Percentiles rank a stretch among this genome's conserved stretches.
phyloP scores from a whole-genome alignment of 2,888 invertebrate genomes.

The Terebella lapidaria region DNA sequence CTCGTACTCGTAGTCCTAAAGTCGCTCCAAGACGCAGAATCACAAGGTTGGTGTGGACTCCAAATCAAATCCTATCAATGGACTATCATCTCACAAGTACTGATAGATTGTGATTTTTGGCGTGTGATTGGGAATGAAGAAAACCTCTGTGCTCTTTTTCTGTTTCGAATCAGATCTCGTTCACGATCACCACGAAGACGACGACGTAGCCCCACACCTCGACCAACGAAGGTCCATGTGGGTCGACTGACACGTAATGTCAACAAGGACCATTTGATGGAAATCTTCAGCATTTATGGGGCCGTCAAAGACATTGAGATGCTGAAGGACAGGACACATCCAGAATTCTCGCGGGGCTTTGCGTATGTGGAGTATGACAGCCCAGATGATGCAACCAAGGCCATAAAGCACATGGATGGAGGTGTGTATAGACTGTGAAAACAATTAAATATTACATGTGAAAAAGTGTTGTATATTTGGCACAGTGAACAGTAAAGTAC shows the following conservation, averaged over 20 bases:
- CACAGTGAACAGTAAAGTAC: too few species aligned
- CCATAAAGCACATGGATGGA: conserved; percentile 99
- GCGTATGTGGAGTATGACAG: conserved; percentile 93
- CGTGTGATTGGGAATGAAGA: too few species aligned
- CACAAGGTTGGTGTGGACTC: background rate
- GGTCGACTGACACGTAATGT: conserved; percentile 89
- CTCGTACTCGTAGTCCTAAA: background rate
- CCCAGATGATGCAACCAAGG: conserved; percentile 93
- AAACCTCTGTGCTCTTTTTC: too few species aligned
- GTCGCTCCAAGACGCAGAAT: background rate
- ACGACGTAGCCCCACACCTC: conserved; percentile 72
- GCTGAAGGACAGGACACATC: conserved; percentile 80
- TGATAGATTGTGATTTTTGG: too few species aligned
- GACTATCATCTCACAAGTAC: too few species aligned
- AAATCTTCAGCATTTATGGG: conserved; percentile 56
- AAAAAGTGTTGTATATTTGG: too few species aligned
- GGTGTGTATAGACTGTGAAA: conserved; percentile 63
- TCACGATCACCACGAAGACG: conserved; percentile 52
- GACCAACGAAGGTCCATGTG: conserved; percentile 89
- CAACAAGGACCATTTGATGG: conserved; percentile 60
- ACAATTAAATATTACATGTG: background rate
- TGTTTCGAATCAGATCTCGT: conserved; percentile 4
- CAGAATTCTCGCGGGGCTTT: conserved; percentile 82
- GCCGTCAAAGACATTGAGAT: conserved; percentile 82
- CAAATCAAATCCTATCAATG: too few species aligned